Conservation (phyloP, 2,113 vertebrate genomes). For the Chinchilla lanigera region DNA sequence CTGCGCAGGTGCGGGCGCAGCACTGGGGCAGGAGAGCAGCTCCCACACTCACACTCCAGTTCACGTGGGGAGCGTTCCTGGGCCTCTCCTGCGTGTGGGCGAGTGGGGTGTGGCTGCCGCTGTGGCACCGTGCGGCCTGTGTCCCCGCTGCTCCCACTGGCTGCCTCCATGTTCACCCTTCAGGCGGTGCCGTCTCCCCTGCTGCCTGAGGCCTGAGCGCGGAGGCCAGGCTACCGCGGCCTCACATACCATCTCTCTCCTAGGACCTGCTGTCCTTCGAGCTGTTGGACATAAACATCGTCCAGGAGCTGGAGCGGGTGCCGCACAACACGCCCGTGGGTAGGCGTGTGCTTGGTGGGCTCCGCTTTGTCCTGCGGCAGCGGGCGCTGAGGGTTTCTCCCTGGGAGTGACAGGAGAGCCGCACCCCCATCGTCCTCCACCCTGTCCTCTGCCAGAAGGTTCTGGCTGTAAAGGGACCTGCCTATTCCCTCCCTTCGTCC, state of each 20-base stretch:
- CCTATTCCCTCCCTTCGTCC: slow-evolving; percentile 33
- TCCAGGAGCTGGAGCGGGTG: slow-evolving; percentile 96
- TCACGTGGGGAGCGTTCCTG: too few species aligned
- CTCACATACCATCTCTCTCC: not conserved
- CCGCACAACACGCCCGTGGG: slow-evolving; percentile 96
- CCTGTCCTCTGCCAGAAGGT: not conserved
- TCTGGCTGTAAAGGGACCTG: not conserved
- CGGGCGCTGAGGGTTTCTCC: not conserved
- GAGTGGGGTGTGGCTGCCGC: too few species aligned
- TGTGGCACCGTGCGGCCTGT: too few species aligned
- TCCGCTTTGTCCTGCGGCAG: slow-evolving; percentile 12
- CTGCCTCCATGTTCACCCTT: too few species aligned
- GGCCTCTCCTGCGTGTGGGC: too few species aligned
- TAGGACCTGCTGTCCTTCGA: slow-evolving; percentile 98
- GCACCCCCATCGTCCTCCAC: not conserved
- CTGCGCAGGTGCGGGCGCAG: slow-evolving; percentile 91
- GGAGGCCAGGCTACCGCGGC: not conserved
- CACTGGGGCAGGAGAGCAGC: not conserved
- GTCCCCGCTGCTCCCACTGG: too few species aligned
- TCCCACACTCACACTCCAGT: too few species aligned
- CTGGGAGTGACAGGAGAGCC: not conserved
- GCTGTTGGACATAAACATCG: slow-evolving; percentile 97
- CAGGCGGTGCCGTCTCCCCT: not conserved
- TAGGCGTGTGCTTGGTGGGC: slow-evolving; percentile 82
- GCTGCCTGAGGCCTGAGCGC: not conserved